Conservation (phyloP, 2,888 invertebrate genomes). For the Hirtodrosophila histrioides region DNA sequence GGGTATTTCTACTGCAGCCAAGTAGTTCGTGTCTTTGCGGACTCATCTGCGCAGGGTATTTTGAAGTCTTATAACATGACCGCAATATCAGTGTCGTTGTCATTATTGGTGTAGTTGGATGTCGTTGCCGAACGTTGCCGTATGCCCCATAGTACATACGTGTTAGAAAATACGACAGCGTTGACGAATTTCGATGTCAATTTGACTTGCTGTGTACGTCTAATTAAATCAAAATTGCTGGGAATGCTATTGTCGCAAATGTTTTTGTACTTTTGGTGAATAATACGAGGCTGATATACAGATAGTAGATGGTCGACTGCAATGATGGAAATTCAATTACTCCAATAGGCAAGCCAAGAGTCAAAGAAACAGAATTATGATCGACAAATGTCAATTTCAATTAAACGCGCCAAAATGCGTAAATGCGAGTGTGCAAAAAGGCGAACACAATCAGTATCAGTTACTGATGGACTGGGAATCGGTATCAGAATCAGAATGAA, state of each 20-base stretch:
- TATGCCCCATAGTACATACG: too few relatives aligned
- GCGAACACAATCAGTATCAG: conserved; percentile 17
- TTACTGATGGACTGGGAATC: conserved; percentile 10
- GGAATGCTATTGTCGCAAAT: conserved; percentile 17
- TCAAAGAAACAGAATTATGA: conserved; percentile 57
- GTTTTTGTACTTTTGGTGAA: conserved; percentile 21
- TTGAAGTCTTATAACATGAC: too few relatives aligned
- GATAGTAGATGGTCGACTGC: too few relatives aligned
- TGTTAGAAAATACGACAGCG: conserved; percentile 42
- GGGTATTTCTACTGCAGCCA: too few relatives aligned
- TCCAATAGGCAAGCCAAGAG: conserved; percentile 59
- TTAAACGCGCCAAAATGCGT: conserved; percentile 53
- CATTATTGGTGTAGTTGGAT: conserved; percentile 6
- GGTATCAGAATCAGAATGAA: not conserved
- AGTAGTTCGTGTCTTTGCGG: too few relatives aligned
- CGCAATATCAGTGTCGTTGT: not conserved
- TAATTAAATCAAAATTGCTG: conserved; percentile 70
- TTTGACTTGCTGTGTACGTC: conserved; percentile 56
- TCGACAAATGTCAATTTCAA: conserved; percentile 65
- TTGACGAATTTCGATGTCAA: conserved; percentile 49
- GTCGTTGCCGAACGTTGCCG: conserved; percentile 5
- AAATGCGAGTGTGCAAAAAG: conserved; percentile 36
- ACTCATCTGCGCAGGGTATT: too few relatives aligned
- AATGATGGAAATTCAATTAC: conserved; percentile 64
- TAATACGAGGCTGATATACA: conserved; percentile 11